Conservation (phyloP, 1,140 invertebrate genomes). For the Drosophila trapezifrons region DNA sequence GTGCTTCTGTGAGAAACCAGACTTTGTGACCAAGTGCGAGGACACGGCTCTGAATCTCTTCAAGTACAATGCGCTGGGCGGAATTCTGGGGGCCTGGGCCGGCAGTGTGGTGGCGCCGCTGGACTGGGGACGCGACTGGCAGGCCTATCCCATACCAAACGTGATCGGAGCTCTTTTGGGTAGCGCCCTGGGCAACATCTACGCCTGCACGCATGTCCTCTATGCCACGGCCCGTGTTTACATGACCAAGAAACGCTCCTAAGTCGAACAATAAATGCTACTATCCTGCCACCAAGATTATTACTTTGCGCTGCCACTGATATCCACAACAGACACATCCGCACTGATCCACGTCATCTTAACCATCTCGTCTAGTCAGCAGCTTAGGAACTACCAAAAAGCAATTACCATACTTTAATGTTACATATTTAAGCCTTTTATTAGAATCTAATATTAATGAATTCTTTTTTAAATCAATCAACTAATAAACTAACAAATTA, state of each 20-base stretch:
- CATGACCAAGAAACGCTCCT: constrained; percentile 76
- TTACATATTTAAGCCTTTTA: constrained; percentile 78
- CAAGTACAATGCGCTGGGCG: constrained; percentile 85
- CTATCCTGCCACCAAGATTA: constrained; percentile 69
- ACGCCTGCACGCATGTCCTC: constrained; percentile 75
- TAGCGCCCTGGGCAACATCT: constrained; percentile 85
- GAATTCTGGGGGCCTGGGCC: constrained; percentile 90
- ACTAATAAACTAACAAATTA: constrained; percentile 73
- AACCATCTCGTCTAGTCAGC: constrained; percentile 66
- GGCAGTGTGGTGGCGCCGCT: constrained; percentile 92
- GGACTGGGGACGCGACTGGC: constrained; percentile 94
- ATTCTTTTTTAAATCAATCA: constrained; percentile 72
- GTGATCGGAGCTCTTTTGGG: constrained; percentile 87
- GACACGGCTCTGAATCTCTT: constrained; percentile 80
- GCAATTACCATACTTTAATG: constrained; percentile 74
- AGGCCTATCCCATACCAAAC: constrained; percentile 89
- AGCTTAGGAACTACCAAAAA: constrained; percentile 73
- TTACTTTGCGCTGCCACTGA: constrained; percentile 64
- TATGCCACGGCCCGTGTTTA: constrained; percentile 77
- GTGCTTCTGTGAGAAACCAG: constrained; percentile 81
- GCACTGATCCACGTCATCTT: constrained; percentile 43
- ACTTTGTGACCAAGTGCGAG: constrained; percentile 78
- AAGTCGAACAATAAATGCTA: constrained; percentile 47
- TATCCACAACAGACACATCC: constrained; percentile 30
- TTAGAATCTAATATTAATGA: constrained; percentile 61